Conservation (phyloP, 2,888 invertebrate species). For the Cynaeus angustus region DNA sequence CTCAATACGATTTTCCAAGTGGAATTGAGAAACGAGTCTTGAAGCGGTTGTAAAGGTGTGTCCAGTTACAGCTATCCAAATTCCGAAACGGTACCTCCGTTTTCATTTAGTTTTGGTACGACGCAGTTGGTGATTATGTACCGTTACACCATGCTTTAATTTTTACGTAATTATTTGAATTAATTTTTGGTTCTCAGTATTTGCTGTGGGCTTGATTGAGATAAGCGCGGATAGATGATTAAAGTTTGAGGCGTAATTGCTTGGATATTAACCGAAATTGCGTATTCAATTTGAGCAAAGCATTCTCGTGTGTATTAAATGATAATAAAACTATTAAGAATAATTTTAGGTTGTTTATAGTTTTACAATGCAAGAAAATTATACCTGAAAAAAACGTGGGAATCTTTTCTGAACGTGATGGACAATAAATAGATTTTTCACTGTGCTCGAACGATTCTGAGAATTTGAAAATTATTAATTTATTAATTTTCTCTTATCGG, state of each 20-base stretch:
- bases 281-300: neutral
- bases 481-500: no score
- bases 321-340: no score
- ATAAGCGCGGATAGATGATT: slow-evolving; percentile 7
- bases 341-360: no score
- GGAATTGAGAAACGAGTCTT: slow-evolving; percentile 42
- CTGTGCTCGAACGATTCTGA: no score
- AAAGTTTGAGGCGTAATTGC: neutral
- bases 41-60: slow-evolving; percentile 56
- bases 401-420: no score
- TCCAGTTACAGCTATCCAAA: slow-evolving; percentile 58
- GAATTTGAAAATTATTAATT: no score
- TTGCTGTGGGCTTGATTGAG: slow-evolving; percentile 7
- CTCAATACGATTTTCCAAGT: slow-evolving; percentile 34
- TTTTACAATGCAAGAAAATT: no score
- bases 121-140: slow-evolving; percentile 50
- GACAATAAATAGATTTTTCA: no score
- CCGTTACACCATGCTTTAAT: slow-evolving; percentile 47
- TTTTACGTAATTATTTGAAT: slow-evolving; percentile 45
- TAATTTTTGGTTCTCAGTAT: slow-evolving; percentile 26
- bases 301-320: no score
- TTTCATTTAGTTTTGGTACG: slow-evolving; percentile 49
- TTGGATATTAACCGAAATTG: neutral
- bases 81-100: slow-evolving; percentile 58
- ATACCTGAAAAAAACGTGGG: no score